Conservation (phyloP, 2,888 invertebrate species). For the Thumatha senex region DNA sequence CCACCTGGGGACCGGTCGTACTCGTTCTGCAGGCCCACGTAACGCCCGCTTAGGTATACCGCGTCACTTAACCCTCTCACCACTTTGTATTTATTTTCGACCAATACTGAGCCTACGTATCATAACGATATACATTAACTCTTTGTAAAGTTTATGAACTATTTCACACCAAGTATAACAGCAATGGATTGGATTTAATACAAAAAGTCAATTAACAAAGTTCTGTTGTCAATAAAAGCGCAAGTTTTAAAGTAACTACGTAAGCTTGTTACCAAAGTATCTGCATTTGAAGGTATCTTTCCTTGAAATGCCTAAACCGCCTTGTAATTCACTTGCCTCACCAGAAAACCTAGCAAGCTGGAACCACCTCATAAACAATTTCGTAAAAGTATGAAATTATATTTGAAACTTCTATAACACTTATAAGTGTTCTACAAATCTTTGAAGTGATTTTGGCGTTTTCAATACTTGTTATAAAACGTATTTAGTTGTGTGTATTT, state of each 20-base stretch:
- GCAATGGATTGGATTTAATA: slow-evolving; percentile 29
- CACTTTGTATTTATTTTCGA: slow-evolving; percentile 3
- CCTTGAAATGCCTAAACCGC: slow-evolving; percentile 56
- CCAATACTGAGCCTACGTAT: not conserved
- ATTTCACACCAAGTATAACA: not conserved
- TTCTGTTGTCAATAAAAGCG: slow-evolving; percentile 50
- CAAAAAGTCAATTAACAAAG: slow-evolving; percentile 10
- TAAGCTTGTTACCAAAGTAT: slow-evolving; percentile 67
- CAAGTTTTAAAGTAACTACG: slow-evolving; percentile 52
- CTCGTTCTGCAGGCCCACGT: slow-evolving; percentile 77
- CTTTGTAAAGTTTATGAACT: too few species aligned
- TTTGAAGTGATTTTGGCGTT: too few species aligned
- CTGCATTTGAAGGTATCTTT: slow-evolving; percentile 70
- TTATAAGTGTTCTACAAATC: too few species aligned
- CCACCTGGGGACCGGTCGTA: slow-evolving; percentile 80
- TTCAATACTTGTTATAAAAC: too few species aligned
- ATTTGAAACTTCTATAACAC: too few species aligned
- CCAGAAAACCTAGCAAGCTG: slow-evolving; percentile 45
- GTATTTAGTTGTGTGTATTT: too few species aligned
- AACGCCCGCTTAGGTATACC: slow-evolving; percentile 50
- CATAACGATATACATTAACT: not conserved
- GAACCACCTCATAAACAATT: slow-evolving; percentile 33
- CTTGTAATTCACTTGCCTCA: slow-evolving; percentile 49
- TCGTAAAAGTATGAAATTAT: slow-evolving; percentile 20
- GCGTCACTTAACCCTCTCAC: slow-evolving; percentile 41